These are phyloP conservation scores for Eupithecia exiguata DNA, from an alignment of 2,888 invertebrate genomes.

Conservation along the genomic window DNA sequence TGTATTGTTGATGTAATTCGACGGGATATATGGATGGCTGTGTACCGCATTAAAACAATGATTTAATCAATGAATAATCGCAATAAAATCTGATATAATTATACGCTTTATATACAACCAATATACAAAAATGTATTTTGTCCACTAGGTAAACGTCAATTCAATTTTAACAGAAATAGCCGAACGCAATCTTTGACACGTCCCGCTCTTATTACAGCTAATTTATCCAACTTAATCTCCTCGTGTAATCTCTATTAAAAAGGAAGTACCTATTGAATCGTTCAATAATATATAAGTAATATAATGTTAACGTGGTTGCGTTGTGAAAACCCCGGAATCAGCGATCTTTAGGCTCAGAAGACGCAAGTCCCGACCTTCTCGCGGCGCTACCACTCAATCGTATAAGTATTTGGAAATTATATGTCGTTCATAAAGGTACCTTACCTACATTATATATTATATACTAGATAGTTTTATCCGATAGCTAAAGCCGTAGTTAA, in stretches of 20 bases:
- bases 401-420: slow-evolving; percentile 47
- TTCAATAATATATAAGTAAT: slow-evolving; percentile 38
- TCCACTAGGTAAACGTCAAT: slow-evolving; percentile 36
- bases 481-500: slow-evolving; percentile 47
- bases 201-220: slow-evolving; percentile 53
- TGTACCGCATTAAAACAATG: slow-evolving; percentile 35
- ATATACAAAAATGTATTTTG: slow-evolving; percentile 27
- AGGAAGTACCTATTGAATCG: slow-evolving; percentile 45
- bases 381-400: slow-evolving; percentile 46
- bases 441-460: slow-evolving; percentile 32
- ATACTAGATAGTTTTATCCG: slow-evolving; percentile 49
- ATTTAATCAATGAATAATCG: background rate
- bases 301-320: slow-evolving; percentile 38
- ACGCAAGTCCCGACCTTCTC: slow-evolving; percentile 41
- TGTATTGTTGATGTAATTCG: slow-evolving; percentile 36
- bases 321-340: slow-evolving; percentile 41
- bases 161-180: slow-evolving; percentile 32
- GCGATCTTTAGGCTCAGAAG: slow-evolving; percentile 42
- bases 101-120: slow-evolving; percentile 20
- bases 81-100: slow-evolving; percentile 3
- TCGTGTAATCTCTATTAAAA: slow-evolving; percentile 47
- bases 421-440: slow-evolving; percentile 46
- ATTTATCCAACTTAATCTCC: slow-evolving; percentile 50
- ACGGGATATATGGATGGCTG: slow-evolving; percentile 44
- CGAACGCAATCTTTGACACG: slow-evolving; percentile 45